Evolutionary conservation across 2,113 vertebrate species (phyloP).

Genomic region (Anolis sagrei): DNA sequence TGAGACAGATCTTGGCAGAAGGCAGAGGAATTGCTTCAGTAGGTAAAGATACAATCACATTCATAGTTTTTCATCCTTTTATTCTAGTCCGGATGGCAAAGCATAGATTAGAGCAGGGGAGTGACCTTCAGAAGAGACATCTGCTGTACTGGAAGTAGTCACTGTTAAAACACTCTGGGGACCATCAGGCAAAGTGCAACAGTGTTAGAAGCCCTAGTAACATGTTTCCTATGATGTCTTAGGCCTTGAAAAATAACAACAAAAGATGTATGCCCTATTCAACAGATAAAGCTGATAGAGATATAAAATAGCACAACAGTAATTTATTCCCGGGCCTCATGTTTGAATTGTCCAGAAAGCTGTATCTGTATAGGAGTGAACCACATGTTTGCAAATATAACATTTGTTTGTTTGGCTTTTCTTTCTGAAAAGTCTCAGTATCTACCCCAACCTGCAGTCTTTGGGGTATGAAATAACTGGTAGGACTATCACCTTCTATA

Average conservation of each 20-base stretch:
- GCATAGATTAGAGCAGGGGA: constrained; percentile 3
- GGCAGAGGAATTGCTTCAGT: neutral
- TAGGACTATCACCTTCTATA: too few species aligned
- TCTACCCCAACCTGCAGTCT: too few species aligned
- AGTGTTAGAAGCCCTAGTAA: neutral
- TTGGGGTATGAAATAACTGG: too few species aligned
- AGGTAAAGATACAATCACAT: neutral
- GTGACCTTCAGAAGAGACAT: constrained; percentile 11
- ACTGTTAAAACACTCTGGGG: neutral
- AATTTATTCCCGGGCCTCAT: too few species aligned
- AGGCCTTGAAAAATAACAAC: neutral
- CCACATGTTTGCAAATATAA: too few species aligned
- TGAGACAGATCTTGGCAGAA: constrained; percentile 3
- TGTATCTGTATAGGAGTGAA: too few species aligned
- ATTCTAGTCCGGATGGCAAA: constrained; percentile 4
- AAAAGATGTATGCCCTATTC: neutral
- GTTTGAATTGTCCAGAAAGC: neutral
- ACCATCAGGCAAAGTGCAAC: neutral
- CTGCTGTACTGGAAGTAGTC: neutral
- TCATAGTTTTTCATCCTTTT: constrained; percentile 2
- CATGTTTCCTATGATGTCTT: neutral
- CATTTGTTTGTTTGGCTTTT: too few species aligned
- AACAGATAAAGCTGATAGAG: neutral
- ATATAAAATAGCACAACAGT: too few species aligned
- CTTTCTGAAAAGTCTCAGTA: too few species aligned